A percentile compares a stretch with the other conserved stretches of the same genome.
phyloP scores from a whole-genome alignment of 2,888 invertebrate species.

The Macrosoma leucophasiata region DNA sequence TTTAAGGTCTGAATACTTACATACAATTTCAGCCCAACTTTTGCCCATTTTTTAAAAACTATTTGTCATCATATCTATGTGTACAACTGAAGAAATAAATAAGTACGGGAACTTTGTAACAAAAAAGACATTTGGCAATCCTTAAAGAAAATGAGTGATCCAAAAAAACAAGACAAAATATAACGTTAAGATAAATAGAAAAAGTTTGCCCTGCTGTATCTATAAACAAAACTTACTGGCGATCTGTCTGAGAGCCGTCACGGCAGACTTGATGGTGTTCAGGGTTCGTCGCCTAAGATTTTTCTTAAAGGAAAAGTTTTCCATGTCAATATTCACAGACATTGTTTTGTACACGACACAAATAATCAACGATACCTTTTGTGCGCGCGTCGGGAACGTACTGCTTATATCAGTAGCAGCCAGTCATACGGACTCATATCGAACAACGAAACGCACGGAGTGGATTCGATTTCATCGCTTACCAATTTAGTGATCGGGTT shows the following conservation, averaged over 20 bases:
- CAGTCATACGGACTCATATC: slow-evolving; percentile 45
- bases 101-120: too few relatives aligned
- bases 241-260: slow-evolving; percentile 65
- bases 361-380: slow-evolving; percentile 43
- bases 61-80: too few relatives aligned
- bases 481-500: too few relatives aligned
- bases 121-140: slow-evolving; percentile 16
- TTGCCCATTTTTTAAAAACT: too few relatives aligned
- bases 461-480: slow-evolving; percentile 6
- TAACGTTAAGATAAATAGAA: too few relatives aligned
- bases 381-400: slow-evolving; percentile 56
- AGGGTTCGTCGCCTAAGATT: slow-evolving; percentile 63
- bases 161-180: neutral
- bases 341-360: slow-evolving; percentile 35
- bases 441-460: slow-evolving; percentile 47
- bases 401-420: slow-evolving; percentile 64
- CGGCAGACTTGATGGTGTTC: slow-evolving; percentile 64
- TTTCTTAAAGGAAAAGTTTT: slow-evolving; percentile 60
- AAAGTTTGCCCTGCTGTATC: too few relatives aligned
- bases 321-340: slow-evolving; percentile 66
- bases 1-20: too few relatives aligned
- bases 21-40: too few relatives aligned
- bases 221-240: slow-evolving; percentile 58
- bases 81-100: too few relatives aligned
- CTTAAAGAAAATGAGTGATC: slow-evolving; percentile 1